A percentile compares a stretch with the other conserved stretches of the same genome.
Conservation (phyloP, 2,113 vertebrate genomes). For the Pelvicachromis taeniatus region DNA sequence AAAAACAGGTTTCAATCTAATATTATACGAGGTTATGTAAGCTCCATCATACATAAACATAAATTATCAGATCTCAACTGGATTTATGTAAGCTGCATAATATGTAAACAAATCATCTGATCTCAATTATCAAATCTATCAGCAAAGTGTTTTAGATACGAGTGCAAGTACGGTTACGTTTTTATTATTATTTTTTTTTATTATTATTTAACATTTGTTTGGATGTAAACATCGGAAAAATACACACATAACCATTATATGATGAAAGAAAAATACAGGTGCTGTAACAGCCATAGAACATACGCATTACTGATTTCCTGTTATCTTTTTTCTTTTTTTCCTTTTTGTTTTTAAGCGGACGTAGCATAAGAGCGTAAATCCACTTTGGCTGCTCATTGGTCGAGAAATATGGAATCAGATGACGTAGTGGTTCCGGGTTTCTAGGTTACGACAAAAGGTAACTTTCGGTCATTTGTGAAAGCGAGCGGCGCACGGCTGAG, state of each 20-base stretch:
- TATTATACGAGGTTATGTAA: background rate
- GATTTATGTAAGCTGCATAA: background rate
- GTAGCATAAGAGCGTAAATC: background rate
- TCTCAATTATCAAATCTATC: background rate
- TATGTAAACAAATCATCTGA: background rate
- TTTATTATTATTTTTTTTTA: background rate
- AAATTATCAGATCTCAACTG: background rate
- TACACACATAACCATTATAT: background rate
- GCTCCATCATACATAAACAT: background rate
- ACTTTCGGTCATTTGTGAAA: slow-evolving; percentile 72
- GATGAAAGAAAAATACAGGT: background rate
- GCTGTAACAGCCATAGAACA: background rate
- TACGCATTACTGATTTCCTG: background rate
- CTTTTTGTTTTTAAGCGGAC: background rate
- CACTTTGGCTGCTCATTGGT: slow-evolving; percentile 57
- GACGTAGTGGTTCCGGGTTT: slow-evolving; percentile 72
- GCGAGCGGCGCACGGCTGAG: background rate
- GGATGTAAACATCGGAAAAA: background rate
- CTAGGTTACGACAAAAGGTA: slow-evolving; percentile 55
- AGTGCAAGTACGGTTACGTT: background rate
- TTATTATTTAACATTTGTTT: background rate
- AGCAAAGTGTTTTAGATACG: background rate
- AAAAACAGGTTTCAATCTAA: background rate
- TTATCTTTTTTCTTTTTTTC: background rate
- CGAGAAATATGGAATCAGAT: slow-evolving; percentile 77